phyloP scores from a whole-genome alignment of 2,797 vertebrate species.

The Okamejei kenojei region DNA sequence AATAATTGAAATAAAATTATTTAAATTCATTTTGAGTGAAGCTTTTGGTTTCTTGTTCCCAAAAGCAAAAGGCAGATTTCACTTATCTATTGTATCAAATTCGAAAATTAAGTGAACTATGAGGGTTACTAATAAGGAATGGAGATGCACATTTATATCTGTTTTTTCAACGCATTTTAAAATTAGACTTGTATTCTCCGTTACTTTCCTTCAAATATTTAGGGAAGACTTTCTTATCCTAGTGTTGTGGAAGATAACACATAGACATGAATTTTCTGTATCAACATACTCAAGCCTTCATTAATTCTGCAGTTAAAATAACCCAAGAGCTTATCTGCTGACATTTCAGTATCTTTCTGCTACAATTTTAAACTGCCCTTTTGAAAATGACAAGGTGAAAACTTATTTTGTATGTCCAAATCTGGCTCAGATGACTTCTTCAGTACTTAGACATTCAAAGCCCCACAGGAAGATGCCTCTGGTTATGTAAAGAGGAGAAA shows the following conservation, averaged over 20 bases:
- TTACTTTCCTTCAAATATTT: not conserved
- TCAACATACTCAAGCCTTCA: not conserved
- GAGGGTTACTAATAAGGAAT: not conserved
- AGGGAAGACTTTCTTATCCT: not conserved
- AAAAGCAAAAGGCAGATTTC: not conserved
- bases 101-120: not conserved
- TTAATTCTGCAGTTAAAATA: conserved; percentile 4
- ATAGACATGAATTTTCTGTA: not conserved
- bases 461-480: no score
- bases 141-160: not conserved
- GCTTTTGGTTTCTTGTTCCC: not conserved
- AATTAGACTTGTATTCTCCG: not conserved
- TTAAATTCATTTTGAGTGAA: not conserved
- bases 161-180: not conserved
- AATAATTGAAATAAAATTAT: not conserved
- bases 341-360: not conserved
- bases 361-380: not conserved
- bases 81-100: not conserved
- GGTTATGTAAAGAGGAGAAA: no score
- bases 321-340: not conserved
- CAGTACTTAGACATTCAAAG: no score
- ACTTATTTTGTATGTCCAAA: not conserved
- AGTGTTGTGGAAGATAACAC: not conserved
- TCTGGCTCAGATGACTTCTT: not conserved
- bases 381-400: not conserved